Conservation (phyloP, 1,140 invertebrate genomes). For the Drosophila rufa region DNA sequence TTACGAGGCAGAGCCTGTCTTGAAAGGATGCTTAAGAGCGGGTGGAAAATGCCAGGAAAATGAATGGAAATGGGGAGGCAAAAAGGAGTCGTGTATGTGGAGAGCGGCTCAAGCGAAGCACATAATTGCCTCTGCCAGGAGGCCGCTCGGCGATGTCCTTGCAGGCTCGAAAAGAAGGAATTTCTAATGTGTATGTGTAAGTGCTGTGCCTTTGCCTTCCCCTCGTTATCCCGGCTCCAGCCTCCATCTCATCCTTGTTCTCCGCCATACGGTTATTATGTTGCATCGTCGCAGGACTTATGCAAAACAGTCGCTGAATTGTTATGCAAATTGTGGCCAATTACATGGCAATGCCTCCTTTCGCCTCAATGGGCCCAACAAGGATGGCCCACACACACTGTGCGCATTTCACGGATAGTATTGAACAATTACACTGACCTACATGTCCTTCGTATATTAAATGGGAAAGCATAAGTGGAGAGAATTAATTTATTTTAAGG, state of each 20-base stretch:
- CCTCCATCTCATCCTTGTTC: constrained; percentile 8
- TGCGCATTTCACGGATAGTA: constrained; percentile 37
- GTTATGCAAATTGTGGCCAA: constrained; percentile 83
- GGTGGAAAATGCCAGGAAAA: constrained; percentile 11
- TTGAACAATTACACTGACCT: constrained; percentile 69
- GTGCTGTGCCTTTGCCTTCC: constrained; percentile 53
- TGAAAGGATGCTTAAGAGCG: constrained; percentile 47
- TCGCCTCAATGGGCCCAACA: constrained; percentile 25
- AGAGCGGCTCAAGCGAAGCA: constrained; percentile 76
- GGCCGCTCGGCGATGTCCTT: constrained; percentile 49
- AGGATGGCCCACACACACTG: constrained; percentile 12
- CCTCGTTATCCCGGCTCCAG: constrained; percentile 18
- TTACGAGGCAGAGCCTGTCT: constrained; percentile 63
- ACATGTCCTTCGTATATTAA: constrained; percentile 22
- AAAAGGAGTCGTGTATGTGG: constrained; percentile 38
- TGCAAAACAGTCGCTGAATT: constrained; percentile 83
- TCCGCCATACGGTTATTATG: constrained; percentile 63
- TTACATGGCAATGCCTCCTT: constrained; percentile 77
- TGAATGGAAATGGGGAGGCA: constrained; percentile 2
- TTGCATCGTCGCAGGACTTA: constrained; percentile 78
- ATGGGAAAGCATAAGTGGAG: background rate
- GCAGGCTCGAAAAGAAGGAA: constrained; percentile 65
- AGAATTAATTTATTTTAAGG: background rate
- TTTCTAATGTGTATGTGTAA: constrained; percentile 78
- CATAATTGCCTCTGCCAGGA: constrained; percentile 76